Base-by-base conservation (phyloP, 2,888 invertebrate genomes). In the Cerceris rybyensis region DNA sequence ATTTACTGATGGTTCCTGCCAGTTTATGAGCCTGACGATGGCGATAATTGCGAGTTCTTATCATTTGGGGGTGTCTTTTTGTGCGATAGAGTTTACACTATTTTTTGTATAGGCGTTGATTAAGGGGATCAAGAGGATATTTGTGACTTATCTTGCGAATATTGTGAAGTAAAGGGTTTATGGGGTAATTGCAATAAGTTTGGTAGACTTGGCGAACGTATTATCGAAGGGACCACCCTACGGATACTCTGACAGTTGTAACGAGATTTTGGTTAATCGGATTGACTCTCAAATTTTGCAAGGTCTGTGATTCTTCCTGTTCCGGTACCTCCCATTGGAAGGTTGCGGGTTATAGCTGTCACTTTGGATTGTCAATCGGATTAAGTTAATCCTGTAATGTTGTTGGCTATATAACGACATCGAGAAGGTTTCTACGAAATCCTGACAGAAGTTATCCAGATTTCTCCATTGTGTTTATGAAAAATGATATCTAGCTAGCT, bases 221-320 rank as follows among this genome's bases (percentile, higher is more conserved):
- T 16, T 7, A 17, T 39, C 16, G 42, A 11, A 7, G 55, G 39
- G 59, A 67, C 72, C 72, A 42, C 64, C 81, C 76, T 75, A 13
- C 28, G 43, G 80, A 39, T 17, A 75, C 58, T 70, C 75, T 80
- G 82, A 71, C 82, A 78, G 78, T 80, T 86, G 63, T 87, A 87
- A 89, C 83, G 82, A 88, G 86, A 88, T 88, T 88, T 86, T 58
- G 61, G 78, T 82, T 88, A 89, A 88, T 87, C 89, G 84, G 86
- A 84, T 88, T 88, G 85, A 83, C 86, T 87, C 77, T 28, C 70
- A 72, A 65, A 71, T 72, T 75, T 67, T 70, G 69, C 58, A 55
- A 75, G 49, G 60, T 79, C 74, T 70, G 63, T 69, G 7, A 42
- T 43, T 67, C 46, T 41, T 58, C 69, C 75, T 42, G 17, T 41